Conservation (phyloP, 2,113 vertebrate species). For the Danionella cerebrum region DNA sequence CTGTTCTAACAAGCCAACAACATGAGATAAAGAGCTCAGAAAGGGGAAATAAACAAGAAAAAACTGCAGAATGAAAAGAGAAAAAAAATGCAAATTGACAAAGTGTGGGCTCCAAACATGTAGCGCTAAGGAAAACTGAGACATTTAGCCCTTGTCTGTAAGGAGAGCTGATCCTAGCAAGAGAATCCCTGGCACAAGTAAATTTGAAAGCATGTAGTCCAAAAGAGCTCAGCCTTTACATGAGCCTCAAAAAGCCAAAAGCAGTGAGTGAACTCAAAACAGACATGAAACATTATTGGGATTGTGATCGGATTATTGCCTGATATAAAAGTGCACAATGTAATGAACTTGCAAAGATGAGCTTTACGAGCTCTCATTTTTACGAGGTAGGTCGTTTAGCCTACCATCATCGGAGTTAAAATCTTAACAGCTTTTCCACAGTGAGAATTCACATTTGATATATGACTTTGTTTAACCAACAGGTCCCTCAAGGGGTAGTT, state of each 20-base stretch:
- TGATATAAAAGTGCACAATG: not conserved
- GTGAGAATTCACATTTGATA: slow-evolving; percentile 13
- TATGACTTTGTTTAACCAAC: not conserved
- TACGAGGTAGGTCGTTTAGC: slow-evolving; percentile 35
- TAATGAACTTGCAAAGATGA: not conserved
- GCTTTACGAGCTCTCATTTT: slow-evolving; percentile 30
- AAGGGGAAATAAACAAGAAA: slow-evolving; percentile 5
- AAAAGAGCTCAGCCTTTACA: slow-evolving; percentile 32
- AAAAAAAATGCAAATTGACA: not conserved
- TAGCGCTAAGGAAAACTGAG: not conserved
- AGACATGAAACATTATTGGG: not conserved
- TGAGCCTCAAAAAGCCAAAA: too few relatives aligned
- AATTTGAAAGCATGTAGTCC: not conserved
- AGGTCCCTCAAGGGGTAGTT: not conserved
- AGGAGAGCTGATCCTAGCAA: not conserved
- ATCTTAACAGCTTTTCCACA: slow-evolving; percentile 22
- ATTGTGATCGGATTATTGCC: not conserved
- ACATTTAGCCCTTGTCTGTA: not conserved
- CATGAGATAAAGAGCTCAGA: slow-evolving; percentile 16
- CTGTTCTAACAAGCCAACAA: slow-evolving; percentile 25
- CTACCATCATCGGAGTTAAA: slow-evolving; percentile 29
- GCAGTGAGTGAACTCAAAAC: not conserved
- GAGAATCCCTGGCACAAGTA: not conserved
- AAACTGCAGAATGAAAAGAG: not conserved
- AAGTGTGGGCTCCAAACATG: not conserved